Base-by-base conservation (phyloP, 2,888 invertebrate genomes). In the Drosophila falleni region DNA sequence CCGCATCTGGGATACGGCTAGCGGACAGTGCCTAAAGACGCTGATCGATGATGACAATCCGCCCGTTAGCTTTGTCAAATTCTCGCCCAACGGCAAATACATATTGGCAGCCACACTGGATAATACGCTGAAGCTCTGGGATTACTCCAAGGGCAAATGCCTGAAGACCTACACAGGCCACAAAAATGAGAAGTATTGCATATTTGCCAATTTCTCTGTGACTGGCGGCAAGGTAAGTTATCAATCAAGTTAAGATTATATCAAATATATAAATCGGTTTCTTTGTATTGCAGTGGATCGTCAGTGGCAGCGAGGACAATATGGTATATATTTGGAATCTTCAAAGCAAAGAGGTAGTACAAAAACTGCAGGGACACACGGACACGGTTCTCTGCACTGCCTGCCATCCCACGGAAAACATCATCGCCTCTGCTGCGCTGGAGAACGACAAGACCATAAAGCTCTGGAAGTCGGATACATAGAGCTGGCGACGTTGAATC, bases 301-400 rank as follows among this genome's bases (percentile, higher is more conserved):
- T 99, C 50, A 99, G 98, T 42, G 99, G 99, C n/a, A 99, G 99
- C 5, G 99, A 99, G 93, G 99, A 99, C 93, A 97, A 98, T 92
- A 95, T 98, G 94, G 98, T 99, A 0, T 99, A 99, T 92, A 98
- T 99, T 89, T 99, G 99, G 99, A 99, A 99, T 94, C 94, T 99
- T 78, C 99, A 99, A 92, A 98, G 99, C 13, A 99, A 99, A 93
- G 99, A 99, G 94, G 97, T 99, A 68, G 99, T 99, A 67, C 99
- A 99, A 93, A 97, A 98, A 93, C 94, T 99, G 72, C 96, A 97
- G 87, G 99, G 99, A 0, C 99, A 99, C 92, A 98, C 98, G 78
- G 98, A 99, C 95, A 95, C 94, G 3, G 99, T 99, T 10, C 94
- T 99, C 26, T 99, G 99, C 91, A 99, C 99, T 23, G 98, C 99